Evolutionary conservation across 1,140 invertebrate genomes (phyloP), one percentile per base, ranked within the genome.

Genomic region (Ips typographus): DNA sequence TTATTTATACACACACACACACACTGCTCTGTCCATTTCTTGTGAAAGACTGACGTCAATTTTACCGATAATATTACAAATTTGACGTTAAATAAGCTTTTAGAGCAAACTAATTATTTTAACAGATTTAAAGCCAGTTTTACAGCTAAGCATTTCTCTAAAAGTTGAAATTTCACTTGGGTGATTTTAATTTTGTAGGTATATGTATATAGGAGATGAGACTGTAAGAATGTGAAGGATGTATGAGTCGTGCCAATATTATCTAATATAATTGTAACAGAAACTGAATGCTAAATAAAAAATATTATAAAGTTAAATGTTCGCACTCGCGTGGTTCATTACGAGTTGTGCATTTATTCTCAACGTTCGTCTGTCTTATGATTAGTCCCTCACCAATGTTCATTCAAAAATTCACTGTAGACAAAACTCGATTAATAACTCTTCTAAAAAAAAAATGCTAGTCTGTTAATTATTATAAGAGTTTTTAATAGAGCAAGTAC

Each of bases 11-110:
- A 40, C 8, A 36, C 40, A 40, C 8, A 36, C 40, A 37, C 38
- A 39, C 51, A 57, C 52, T 58, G 43, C 68, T 70, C 68, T 70
- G 68, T 70, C 68, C 68, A 70, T 70, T 70, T 63, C 55, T 70
- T 70, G 68, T 70, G 44, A 70, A 68, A 68, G 68, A 64, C 68
- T 70, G 68, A 58, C 68, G 68, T 70, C 68, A 70, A 70, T 70
- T 70, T 70, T 70, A 70, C 60, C n/a, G 41, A 38, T 58, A 51
- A 62, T 40, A 43, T 42, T 49, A 64, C 64, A 70, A 70, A 70
- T 62, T 70, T 70, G 68, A 70, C 68, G 68, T 70, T 57, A 70
- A 61, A 22, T 22, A 22, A 22, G 22, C 22, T 22, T 64, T 70
- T 68, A 68, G 53, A 58, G 55, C 59, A 62, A 56, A 55, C 55